phyloP scores from a whole-genome alignment of 2,888 invertebrate species.

The Drosophila anomalata region DNA sequence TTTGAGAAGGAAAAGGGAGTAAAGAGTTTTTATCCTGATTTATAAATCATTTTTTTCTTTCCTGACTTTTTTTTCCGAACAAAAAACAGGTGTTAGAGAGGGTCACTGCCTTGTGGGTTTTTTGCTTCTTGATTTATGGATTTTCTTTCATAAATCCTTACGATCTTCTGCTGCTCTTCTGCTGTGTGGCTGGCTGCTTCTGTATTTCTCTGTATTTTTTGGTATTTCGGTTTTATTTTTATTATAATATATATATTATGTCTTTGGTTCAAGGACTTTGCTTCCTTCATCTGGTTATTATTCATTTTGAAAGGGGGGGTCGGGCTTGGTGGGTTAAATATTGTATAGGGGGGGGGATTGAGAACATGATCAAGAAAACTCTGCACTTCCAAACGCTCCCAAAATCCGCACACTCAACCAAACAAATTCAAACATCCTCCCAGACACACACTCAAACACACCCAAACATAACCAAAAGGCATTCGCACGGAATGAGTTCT shows the following conservation, averaged over 20 bases:
- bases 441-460: conserved; percentile 35
- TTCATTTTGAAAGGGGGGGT: conserved; percentile 9
- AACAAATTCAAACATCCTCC: conserved; percentile 16
- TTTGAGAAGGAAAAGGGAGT: conserved; percentile 46
- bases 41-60: conserved; percentile 21
- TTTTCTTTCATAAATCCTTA: conserved; percentile 20
- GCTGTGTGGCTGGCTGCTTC: conserved; percentile 37
- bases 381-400: conserved; percentile 55
- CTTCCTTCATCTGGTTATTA: conserved; percentile 22
- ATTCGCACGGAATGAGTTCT: conserved; percentile 1
- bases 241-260: neutral
- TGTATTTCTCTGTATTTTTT: conserved; percentile 28
- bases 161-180: conserved; percentile 32
- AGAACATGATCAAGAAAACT: conserved; percentile 82
- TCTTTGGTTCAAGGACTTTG: conserved; percentile 1
- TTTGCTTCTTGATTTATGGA: conserved; percentile 11
- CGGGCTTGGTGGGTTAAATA: neutral
- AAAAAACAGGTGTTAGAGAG: conserved; percentile 14
- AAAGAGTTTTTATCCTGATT: conserved; percentile 21
- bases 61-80: conserved; percentile 13
- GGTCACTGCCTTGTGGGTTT: conserved; percentile 29
- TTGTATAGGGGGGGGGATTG: conserved; percentile 20
- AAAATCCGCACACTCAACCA: conserved; percentile 32
- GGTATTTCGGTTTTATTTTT: neutral
- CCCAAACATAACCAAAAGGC: conserved; percentile 11